A percentile compares a stretch with the other conserved stretches of the same genome.
phyloP scores from a whole-genome alignment of 2,888 invertebrate species.

The Lysandra coridon region DNA sequence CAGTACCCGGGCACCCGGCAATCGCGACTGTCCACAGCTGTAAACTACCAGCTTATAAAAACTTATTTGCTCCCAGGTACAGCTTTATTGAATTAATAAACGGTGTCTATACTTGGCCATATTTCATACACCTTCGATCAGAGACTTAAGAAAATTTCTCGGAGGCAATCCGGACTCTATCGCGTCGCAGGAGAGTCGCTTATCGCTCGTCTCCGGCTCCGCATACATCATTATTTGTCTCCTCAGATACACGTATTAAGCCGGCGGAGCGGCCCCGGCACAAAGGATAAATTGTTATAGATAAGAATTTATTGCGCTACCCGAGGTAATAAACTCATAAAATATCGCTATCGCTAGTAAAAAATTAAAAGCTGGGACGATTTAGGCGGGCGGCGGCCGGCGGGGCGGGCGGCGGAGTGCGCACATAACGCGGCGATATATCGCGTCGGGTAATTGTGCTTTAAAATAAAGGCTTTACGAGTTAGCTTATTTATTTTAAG shows the following conservation, averaged over 20 bases:
- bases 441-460: background rate
- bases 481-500: background rate
- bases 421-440: background rate
- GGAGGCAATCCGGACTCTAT: background rate
- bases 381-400: slow-evolving; percentile 1
- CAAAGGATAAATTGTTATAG: slow-evolving; percentile 44
- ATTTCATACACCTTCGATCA: slow-evolving; percentile 29
- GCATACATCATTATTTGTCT: slow-evolving; percentile 30
- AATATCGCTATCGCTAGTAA: slow-evolving; percentile 16
- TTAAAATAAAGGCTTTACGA: background rate
- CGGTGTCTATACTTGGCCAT: background rate
- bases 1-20: background rate
- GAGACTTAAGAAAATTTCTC: background rate
- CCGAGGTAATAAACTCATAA: slow-evolving; percentile 39
- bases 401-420: background rate
- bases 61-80: slow-evolving; percentile 13
- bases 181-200: background rate
- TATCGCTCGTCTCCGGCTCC: background rate
- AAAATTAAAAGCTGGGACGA: slow-evolving; percentile 28
- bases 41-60: background rate
- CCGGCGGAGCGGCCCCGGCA: slow-evolving; percentile 40
- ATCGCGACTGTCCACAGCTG: background rate
- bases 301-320: slow-evolving; percentile 40
- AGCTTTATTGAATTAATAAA: slow-evolving; percentile 18
- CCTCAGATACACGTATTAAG: slow-evolving; percentile 36